These are phyloP conservation scores for Campaea margaritaria DNA, from an alignment of 2,888 invertebrate species.

Conservation along the genomic window DNA sequence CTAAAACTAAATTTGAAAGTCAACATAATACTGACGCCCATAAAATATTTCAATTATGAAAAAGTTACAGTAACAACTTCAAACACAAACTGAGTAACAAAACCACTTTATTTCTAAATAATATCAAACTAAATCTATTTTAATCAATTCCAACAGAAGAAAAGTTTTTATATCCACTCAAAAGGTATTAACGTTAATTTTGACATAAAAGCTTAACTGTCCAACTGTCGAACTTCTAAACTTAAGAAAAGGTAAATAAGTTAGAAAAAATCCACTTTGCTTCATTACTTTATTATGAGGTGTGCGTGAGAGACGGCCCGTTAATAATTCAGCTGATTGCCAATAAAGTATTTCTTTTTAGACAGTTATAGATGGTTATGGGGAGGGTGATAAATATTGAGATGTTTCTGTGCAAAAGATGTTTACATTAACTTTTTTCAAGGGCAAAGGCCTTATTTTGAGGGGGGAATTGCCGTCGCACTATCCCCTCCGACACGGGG, in stretches of 20 bases:
- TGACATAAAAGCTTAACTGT: constrained; percentile 16
- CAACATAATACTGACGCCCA: too few relatives aligned
- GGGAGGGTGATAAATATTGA: constrained; percentile 17
- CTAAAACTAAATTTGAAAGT: too few relatives aligned
- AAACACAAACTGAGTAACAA: too few relatives aligned
- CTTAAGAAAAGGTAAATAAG: constrained; percentile 23
- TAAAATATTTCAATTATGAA: too few relatives aligned
- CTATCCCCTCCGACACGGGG: too few relatives aligned
- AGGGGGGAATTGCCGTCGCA: too few relatives aligned
- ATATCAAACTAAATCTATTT: too few relatives aligned
- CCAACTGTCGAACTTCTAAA: constrained; percentile 27
- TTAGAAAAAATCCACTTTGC: constrained; percentile 23
- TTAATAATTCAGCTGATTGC: constrained; percentile 37
- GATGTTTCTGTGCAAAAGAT: constrained; percentile 8
- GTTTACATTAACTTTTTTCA: constrained; percentile 6
- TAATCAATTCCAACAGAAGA: neutral
- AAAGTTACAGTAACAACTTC: too few relatives aligned
- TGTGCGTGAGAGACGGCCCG: constrained; percentile 28
- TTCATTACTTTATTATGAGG: constrained; percentile 27
- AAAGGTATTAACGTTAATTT: constrained; percentile 20
- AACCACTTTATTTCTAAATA: too few relatives aligned
- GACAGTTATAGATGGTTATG: constrained; percentile 27
- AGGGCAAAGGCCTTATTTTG: too few relatives aligned
- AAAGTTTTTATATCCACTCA: constrained; percentile 12
- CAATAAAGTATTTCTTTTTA: constrained; percentile 31